Evolutionary conservation across 2,113 vertebrate genomes (phyloP).

Genomic region (Bagarius yarrelli): DNA sequence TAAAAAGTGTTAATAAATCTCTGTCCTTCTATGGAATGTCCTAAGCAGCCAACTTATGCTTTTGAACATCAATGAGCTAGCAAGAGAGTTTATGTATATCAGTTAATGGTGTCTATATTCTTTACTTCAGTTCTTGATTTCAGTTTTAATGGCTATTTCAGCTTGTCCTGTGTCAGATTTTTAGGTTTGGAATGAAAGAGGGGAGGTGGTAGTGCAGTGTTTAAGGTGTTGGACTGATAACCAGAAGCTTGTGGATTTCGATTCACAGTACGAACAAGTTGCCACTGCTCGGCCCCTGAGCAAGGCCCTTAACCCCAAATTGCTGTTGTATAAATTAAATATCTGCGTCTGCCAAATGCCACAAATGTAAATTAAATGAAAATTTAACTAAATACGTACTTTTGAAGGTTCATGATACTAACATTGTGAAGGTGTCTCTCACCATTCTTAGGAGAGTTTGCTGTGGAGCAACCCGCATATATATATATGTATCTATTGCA

Average conservation of each 20-base stretch:
- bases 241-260: too few relatives aligned
- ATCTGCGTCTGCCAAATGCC: too few relatives aligned
- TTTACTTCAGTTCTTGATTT: neutral
- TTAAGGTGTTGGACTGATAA: too few relatives aligned
- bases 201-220: too few relatives aligned
- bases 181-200: neutral
- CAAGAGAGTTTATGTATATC: neutral
- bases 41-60: neutral
- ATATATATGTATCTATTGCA: neutral
- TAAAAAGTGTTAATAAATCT: neutral
- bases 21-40: neutral
- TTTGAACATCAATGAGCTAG: neutral
- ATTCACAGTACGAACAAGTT: too few relatives aligned
- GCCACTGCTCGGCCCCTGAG: too few relatives aligned
- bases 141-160: neutral
- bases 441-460: neutral
- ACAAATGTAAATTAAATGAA: too few relatives aligned
- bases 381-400: neutral
- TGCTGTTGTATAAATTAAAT: too few relatives aligned
- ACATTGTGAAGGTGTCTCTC: neutral
- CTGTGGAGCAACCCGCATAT: neutral
- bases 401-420: neutral
- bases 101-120: neutral
- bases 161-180: neutral
- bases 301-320: too few relatives aligned